A percentile compares a stretch with the other conserved stretches of the same genome.
Evolutionary conservation across 2,888 invertebrate genomes (phyloP).

Genomic region (Polyommatus iphigenia): DNA sequence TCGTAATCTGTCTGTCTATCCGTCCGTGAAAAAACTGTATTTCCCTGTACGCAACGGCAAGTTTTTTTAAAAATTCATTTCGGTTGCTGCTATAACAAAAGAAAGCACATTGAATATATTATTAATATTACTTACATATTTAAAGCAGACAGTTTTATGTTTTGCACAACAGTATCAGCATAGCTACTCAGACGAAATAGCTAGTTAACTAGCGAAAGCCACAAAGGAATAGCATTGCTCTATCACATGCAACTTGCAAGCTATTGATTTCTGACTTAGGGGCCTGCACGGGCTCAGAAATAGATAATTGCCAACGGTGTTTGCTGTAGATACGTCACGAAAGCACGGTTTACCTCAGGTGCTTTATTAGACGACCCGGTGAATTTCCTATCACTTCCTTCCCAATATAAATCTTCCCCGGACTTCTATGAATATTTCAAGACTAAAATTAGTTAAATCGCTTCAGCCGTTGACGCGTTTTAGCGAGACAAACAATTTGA

Average conservation of each 20-base stretch:
- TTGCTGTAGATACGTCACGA: background rate
- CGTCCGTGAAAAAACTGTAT: background rate
- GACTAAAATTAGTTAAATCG: background rate
- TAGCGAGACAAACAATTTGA: background rate
- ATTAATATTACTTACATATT: background rate
- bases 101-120: no score
- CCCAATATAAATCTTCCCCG: no score
- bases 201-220: background rate
- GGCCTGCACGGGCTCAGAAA: background rate
- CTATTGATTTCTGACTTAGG: slow-evolving; percentile 8
- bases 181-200: background rate
- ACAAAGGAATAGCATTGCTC: slow-evolving; percentile 5
- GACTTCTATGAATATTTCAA: background rate
- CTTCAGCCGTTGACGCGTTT: background rate
- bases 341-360: background rate
- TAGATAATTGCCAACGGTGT: background rate
- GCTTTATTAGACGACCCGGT: no score
- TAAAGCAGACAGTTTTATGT: background rate
- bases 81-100: no score
- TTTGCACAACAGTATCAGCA: background rate
- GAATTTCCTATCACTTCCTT: no score
- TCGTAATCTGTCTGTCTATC: no score
- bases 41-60: no score
- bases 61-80: no score
- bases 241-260: slow-evolving; percentile 3